Evolutionary conservation across 2,797 vertebrate genomes (phyloP), one percentile per base, ranked within the genome.

Genomic region (Calcarius lapponicus): DNA sequence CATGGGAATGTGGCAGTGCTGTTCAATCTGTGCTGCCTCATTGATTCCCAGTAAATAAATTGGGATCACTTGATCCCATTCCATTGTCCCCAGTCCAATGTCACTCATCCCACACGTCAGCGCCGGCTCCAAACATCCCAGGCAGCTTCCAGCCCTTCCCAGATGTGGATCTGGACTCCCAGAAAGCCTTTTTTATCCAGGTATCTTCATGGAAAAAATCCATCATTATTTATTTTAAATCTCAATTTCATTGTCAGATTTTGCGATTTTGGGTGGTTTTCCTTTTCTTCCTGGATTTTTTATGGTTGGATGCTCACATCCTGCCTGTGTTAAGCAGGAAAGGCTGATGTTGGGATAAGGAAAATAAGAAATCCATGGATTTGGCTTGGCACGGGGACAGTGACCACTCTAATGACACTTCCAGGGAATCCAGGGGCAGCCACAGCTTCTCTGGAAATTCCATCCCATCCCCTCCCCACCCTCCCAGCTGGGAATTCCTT

Each of bases 231-330:
- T 29, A 6, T 28, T 34, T 13, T 51, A 29, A 4, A 15, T 32
- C 4, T 81, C 34, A 12, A 50, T 83, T 85, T 76, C 36, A 40
- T n/a, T 4, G 6, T 9, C 15, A 7, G 62, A 25, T 60, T 12
- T 57, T 13, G 17, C 0, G 0, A 2, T n/a, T 61, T n/a, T 26
- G 5, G 5, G 8, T 5, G 1, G 1, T 50, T 40, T 61, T 11
- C 22, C 31, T 50, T 48, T 6, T 16, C 8, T 42, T 48, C 40
- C 12, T 1, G 4, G 72, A 24, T 57, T 90, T 92, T 92, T 85
- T 78, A 17, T 16, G 64, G 25, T 57, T n/a, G 58, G 72, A n/a
- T 62, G 32, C 24, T 72, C 19, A n/a, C 20, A 10, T 58, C 42
- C 36, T 80, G 25, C 47, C 8, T 0, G 14, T 26, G 22, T 82